A percentile compares a stretch with the other conserved stretches of the same genome.
phyloP scores from a whole-genome alignment of 2,888 invertebrate genomes.

The Dasypolia templi region DNA sequence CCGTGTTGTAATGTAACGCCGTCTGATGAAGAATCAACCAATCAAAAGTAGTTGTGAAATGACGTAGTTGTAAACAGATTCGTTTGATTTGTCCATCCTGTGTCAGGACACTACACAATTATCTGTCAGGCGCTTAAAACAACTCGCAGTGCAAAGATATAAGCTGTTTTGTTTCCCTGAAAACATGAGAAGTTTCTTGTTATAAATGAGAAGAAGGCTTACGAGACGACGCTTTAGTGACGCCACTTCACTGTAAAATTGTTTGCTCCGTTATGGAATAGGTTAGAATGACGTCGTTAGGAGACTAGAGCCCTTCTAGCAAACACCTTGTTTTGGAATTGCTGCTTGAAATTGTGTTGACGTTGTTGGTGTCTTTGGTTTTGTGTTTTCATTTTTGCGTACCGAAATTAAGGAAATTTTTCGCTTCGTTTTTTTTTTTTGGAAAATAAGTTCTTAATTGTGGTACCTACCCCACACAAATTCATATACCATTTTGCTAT shows the following conservation, averaged over 20 bases:
- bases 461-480: too few species aligned
- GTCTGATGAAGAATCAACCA: too few species aligned
- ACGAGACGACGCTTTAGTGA: constrained; percentile 1
- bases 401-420: too few species aligned
- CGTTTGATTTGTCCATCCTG: not conserved
- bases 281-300: constrained; percentile 2
- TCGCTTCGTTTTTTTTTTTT: too few species aligned
- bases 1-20: too few species aligned
- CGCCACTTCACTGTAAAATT: constrained; percentile 18
- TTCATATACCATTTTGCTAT: too few species aligned
- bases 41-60: not conserved
- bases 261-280: constrained; percentile 11
- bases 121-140: not conserved
- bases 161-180: not conserved
- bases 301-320: constrained; percentile 8
- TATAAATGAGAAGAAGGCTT: not conserved
- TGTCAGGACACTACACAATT: not conserved
- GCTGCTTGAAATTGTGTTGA: not conserved
- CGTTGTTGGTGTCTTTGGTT: too few species aligned
- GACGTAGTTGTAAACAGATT: not conserved
- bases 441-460: too few species aligned
- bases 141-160: not conserved
- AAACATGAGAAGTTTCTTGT: constrained; percentile 12
- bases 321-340: constrained; percentile 6
- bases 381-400: too few species aligned